Percentiles rank a stretch among this genome's conserved stretches.
phyloP scores from a whole-genome alignment of 2,113 vertebrate genomes.

The Chamaetylas fuelleborni region DNA sequence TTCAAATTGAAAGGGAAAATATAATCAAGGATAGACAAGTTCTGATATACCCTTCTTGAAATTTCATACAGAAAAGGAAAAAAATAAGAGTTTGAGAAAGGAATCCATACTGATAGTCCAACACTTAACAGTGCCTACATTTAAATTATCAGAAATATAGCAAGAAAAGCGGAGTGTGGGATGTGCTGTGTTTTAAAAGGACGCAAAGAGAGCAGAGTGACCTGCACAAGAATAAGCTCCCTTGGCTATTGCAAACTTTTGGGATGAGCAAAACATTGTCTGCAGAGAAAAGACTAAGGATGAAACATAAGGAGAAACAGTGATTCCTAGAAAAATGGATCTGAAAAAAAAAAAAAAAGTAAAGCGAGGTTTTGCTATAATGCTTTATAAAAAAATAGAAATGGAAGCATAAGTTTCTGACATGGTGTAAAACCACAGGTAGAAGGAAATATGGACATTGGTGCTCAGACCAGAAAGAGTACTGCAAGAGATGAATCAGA shows the following conservation, averaged over 20 bases:
- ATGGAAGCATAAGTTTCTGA: neutral
- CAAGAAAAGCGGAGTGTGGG: neutral
- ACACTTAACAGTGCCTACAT: neutral
- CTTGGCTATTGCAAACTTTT: neutral
- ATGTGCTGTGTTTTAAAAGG: neutral
- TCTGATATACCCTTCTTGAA: neutral
- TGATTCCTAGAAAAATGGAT: neutral
- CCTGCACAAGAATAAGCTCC: slow-evolving; percentile 25
- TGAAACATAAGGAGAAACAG: neutral
- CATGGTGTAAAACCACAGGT: neutral
- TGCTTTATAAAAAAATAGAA: neutral
- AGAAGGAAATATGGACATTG: neutral
- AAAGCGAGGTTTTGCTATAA: neutral
- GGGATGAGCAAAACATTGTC: neutral
- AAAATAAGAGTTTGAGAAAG: neutral
- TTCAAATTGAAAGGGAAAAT: neutral
- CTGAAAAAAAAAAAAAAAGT: neutral
- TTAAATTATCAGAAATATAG: neutral
- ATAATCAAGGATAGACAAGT: neutral
- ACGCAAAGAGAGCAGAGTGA: neutral
- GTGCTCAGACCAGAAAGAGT: neutral
- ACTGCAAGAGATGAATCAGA: neutral
- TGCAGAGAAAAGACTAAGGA: slow-evolving; percentile 2
- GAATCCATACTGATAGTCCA: neutral
- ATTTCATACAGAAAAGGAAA: neutral